Evolutionary conservation across 2,797 vertebrate genomes (phyloP).

Genomic region (Zenarchopterus dispar): DNA sequence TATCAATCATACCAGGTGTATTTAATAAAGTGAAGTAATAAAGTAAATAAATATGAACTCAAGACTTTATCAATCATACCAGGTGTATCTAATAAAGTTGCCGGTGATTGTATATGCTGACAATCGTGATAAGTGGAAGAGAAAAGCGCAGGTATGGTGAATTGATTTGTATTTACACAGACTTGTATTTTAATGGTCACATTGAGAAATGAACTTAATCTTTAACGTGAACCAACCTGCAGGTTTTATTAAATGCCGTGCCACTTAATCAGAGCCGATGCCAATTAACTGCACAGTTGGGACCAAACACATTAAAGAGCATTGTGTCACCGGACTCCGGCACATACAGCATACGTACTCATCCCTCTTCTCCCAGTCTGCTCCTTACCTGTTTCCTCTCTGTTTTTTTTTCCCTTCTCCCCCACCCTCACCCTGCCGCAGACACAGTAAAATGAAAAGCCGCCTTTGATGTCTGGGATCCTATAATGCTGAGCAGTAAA

Average conservation of each 20-base stretch:
- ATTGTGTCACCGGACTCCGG: slow-evolving; percentile 49
- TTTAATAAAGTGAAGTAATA: too few species aligned
- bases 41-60: too few species aligned
- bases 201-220: slow-evolving; percentile 83
- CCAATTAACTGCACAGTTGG: slow-evolving; percentile 71
- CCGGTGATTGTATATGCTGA: neutral
- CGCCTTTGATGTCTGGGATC: slow-evolving; percentile 81
- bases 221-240: slow-evolving; percentile 76
- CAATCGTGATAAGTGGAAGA: neutral
- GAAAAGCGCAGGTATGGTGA: slow-evolving; percentile 28
- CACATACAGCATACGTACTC: slow-evolving; percentile 18
- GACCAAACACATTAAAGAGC: slow-evolving; percentile 65
- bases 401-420: neutral
- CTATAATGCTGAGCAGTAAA: slow-evolving; percentile 80
- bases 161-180: slow-evolving; percentile 68
- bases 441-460: slow-evolving; percentile 73
- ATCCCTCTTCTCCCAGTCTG: slow-evolving; percentile 35
- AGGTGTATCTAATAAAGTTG: too few species aligned
- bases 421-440: slow-evolving; percentile 49
- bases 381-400: slow-evolving; percentile 43
- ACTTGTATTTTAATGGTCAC: slow-evolving; percentile 24
- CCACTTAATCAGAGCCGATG: slow-evolving; percentile 77
- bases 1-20: too few species aligned
- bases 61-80: too few species aligned
- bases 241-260: slow-evolving; percentile 70